phyloP scores from a whole-genome alignment of 92 coral and sea anemone species.

The Phenganax subtilis region DNA sequence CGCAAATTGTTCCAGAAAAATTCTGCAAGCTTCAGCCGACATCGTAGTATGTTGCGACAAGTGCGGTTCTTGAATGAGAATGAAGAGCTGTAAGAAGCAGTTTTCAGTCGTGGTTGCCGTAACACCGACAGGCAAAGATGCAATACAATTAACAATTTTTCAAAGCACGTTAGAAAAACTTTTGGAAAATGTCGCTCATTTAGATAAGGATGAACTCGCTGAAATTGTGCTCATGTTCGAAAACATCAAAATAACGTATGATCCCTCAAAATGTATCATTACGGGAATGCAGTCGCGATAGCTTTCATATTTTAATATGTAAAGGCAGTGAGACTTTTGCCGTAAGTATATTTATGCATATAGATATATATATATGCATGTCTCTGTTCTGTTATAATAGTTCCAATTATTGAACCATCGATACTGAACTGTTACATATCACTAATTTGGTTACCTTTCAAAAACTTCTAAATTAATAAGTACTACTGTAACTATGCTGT shows the following conservation, averaged over 20 bases:
- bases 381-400: too few relatives aligned
- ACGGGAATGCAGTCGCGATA: not conserved
- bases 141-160: not conserved
- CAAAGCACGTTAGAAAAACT: not conserved
- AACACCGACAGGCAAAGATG: not conserved
- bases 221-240: not conserved
- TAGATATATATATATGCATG: too few relatives aligned
- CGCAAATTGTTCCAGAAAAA: conserved; percentile 9
- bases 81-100: not conserved
- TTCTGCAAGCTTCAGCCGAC: not conserved
- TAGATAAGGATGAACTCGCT: not conserved
- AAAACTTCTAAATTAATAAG: too few relatives aligned
- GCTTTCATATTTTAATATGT: too few relatives aligned
- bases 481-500: too few relatives aligned
- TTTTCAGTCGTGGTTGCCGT: not conserved
- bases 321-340: too few relatives aligned
- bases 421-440: too few relatives aligned
- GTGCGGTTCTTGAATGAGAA: not conserved
- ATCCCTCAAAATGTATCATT: not conserved
- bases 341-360: too few relatives aligned
- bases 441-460: too few relatives aligned
- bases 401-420: too few relatives aligned
- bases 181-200: not conserved
- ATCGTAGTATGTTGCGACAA: not conserved
- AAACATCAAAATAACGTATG: not conserved